Evolutionary conservation across 2,113 vertebrate species (phyloP).

Genomic region (Seriola quinqueradiata): DNA sequence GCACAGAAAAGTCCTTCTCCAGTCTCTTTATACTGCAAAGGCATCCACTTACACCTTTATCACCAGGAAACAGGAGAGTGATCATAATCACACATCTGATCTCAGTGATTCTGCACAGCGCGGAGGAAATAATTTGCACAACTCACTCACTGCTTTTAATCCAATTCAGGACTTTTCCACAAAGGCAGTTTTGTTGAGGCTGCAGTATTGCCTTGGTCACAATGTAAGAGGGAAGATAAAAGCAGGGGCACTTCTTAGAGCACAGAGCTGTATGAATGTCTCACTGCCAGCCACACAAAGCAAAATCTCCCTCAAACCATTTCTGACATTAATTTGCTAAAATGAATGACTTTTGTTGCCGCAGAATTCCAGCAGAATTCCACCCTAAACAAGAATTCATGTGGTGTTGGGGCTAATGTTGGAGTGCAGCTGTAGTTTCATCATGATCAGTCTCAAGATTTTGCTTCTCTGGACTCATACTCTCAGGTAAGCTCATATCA

Average conservation of each 20-base stretch:
- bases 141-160: constrained; percentile 37
- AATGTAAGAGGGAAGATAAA: constrained; percentile 49
- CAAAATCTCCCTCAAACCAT: constrained; percentile 31
- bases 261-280: constrained; percentile 26
- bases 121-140: constrained; percentile 49
- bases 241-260: constrained; percentile 24
- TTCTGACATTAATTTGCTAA: constrained; percentile 41
- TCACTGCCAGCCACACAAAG: constrained; percentile 29
- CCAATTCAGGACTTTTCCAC: constrained; percentile 54
- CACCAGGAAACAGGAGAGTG: constrained; percentile 39
- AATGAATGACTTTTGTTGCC: constrained; percentile 28
- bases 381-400: constrained; percentile 13
- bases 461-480: not conserved
- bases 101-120: constrained; percentile 36
- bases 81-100: constrained; percentile 58
- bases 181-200: constrained; percentile 60
- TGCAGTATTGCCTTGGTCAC: constrained; percentile 28
- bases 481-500: not conserved
- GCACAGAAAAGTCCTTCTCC: not conserved
- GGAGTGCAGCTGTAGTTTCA: not conserved
- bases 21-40: constrained; percentile 26
- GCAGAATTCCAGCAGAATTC: constrained; percentile 22
- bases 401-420: not conserved
- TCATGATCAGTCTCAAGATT: not conserved
- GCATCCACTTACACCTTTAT: constrained; percentile 55